phyloP scores from a whole-genome alignment of 2,113 vertebrate species.

The Larimichthys crocea region DNA sequence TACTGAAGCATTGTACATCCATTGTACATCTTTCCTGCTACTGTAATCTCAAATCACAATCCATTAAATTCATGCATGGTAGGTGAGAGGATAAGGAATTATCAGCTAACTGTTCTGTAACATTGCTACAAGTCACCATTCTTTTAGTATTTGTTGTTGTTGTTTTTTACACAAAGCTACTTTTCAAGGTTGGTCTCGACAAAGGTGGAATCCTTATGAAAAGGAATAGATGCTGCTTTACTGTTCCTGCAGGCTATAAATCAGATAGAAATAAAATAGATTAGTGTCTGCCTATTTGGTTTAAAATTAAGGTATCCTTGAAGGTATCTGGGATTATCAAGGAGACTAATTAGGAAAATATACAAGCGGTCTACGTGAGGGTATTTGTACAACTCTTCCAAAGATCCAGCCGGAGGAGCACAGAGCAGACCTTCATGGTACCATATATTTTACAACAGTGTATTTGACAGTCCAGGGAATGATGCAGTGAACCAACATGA shows the following conservation, averaged over 20 bases:
- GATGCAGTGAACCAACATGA: slow-evolving; percentile 36
- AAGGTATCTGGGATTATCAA: slow-evolving; percentile 15
- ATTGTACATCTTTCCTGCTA: background rate
- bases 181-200: slow-evolving; percentile 11
- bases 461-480: slow-evolving; percentile 29
- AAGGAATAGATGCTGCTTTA: slow-evolving; percentile 18
- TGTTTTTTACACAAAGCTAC: slow-evolving; percentile 14
- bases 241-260: background rate
- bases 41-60: background rate
- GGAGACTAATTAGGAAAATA: slow-evolving; percentile 32
- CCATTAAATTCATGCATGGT: background rate
- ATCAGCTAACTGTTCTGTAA: background rate
- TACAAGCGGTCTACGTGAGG: background rate
- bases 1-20: background rate
- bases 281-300: background rate
- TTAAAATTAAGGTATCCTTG: background rate
- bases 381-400: background rate
- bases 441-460: slow-evolving; percentile 48
- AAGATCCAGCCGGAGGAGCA: slow-evolving; percentile 8
- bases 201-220: slow-evolving; percentile 23
- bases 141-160: slow-evolving; percentile 7
- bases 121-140: background rate
- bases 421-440: slow-evolving; percentile 12
- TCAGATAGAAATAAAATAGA: background rate
- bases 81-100: background rate